Percentiles rank a stretch among this genome's conserved stretches.
These are phyloP conservation scores for Emydoidea blandingii DNA, from an alignment of 2,797 vertebrate genomes.

Conservation along the genomic window DNA sequence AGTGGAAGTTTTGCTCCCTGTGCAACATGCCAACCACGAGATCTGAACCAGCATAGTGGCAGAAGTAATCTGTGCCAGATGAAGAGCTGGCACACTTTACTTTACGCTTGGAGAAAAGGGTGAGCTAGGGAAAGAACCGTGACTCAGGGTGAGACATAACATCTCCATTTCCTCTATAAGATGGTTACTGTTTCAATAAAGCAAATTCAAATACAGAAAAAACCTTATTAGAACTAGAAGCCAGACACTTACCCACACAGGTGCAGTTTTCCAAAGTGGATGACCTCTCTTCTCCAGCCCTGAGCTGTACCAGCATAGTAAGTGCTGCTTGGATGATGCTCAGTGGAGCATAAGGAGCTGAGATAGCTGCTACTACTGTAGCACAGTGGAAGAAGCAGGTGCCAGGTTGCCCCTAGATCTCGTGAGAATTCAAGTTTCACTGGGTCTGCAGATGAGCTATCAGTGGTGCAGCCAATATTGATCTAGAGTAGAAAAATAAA, in stretches of 20 bases:
- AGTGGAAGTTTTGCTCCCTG: background rate
- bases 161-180: background rate
- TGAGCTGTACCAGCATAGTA: constrained; percentile 94
- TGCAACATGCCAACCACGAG: background rate
- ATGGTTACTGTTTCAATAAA: background rate
- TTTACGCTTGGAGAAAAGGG: background rate
- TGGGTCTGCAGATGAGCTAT: constrained; percentile 91
- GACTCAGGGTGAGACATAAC: background rate
- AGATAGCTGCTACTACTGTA: constrained; percentile 91
- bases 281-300: constrained; percentile 95
- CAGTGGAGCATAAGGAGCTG: constrained; percentile 94
- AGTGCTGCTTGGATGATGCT: constrained; percentile 94
- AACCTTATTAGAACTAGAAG: background rate
- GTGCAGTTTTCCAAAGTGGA: constrained; percentile 94
- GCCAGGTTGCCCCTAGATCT: constrained; percentile 98
- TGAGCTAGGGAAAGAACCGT: background rate
- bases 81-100: background rate
- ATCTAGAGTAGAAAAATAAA: constrained; percentile 82
- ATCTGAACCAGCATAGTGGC: background rate
- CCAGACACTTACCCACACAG: constrained; percentile 91
- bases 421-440: constrained; percentile 95
- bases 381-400: constrained; percentile 95
- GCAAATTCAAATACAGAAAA: background rate
- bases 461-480: constrained; percentile 94
- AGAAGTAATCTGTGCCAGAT: background rate